phyloP scores from a whole-genome alignment of 2,797 vertebrate genomes.

The Bufotes viridis region DNA sequence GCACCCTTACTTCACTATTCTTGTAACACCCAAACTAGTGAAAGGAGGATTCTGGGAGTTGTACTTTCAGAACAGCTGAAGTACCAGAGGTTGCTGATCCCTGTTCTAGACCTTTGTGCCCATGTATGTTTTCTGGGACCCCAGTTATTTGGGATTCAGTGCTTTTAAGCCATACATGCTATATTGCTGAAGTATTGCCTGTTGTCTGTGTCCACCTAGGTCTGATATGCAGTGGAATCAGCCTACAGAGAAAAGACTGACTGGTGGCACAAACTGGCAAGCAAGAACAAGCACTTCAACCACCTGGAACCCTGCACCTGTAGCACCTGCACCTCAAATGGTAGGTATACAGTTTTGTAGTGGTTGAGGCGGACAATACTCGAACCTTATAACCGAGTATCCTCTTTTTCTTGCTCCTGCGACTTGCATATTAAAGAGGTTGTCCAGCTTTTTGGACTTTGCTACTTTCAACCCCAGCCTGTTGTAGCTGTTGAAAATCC shows the following conservation, averaged over 20 bases:
- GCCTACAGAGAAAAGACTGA: conserved; percentile 84
- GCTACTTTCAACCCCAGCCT: no score
- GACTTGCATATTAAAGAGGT: neutral
- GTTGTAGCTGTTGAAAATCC: no score
- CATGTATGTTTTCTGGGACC: no score
- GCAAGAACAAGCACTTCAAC: conserved; percentile 83
- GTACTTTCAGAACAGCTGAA: no score
- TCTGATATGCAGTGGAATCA: conserved; percentile 86
- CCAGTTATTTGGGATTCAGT: no score
- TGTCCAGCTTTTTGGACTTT: no score
- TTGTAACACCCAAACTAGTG: no score
- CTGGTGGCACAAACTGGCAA: conserved; percentile 88
- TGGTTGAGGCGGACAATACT: neutral
- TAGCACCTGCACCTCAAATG: conserved; percentile 81
- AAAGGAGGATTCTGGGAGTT: no score
- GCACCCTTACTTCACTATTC: no score
- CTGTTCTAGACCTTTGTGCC: no score
- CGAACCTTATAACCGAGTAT: neutral
- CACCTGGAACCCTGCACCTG: conserved; percentile 83
- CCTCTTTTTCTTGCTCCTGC: neutral
- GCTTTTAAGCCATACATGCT: neutral
- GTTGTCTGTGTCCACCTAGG: conserved; percentile 69
- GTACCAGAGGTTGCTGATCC: no score
- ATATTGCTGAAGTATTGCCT: neutral
- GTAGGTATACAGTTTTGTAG: conserved; percentile 69